Evolutionary conservation across 2,888 invertebrate species (phyloP), one percentile per base, ranked within the genome.

Genomic region (Chrysolina oricalcia): DNA sequence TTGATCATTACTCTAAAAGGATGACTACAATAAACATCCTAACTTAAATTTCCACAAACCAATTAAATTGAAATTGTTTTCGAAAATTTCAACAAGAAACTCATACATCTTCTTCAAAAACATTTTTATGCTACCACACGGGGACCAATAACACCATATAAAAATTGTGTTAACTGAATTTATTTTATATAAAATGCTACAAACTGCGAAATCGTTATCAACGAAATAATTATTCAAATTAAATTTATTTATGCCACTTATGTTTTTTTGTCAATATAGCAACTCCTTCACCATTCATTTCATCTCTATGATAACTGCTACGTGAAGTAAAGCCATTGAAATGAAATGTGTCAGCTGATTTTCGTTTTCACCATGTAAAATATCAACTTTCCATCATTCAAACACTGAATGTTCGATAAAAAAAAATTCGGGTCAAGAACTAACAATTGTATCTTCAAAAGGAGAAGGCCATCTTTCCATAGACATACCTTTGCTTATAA

Each of bases 11-110:
- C 10, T 65, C 41, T 65, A 21, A 11, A 17, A 21, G 19, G 64
- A 6, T n/a, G n/a, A n/a, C n/a, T n/a, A n/a, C n/a, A n/a, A n/a
- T n/a, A n/a, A n/a, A n/a, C n/a, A n/a, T n/a, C 64, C 43, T 21
- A 65, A 65, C 43, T 41, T 10, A 65, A 41, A 11, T 69, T 21
- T 17, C 59, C 35, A 59, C 13, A 59, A 40, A 68, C 17, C 53
- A 56, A 50, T n/a, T 21, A 68, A 40, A 53, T 68, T 68, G 56
- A 50, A 40, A 68, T 68, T 68, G 10, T 40, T 21, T 27, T 50
- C 41, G 11, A 64, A 64, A 64, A 41, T 41, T 41, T 64, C 64
- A 17, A 40, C 43, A 43, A 64, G 64, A 8, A 64, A 19, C 41
- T n/a, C 64, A 43, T 64, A 64, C 43, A 41, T 64, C 19, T 19